Percentiles rank a stretch among this genome's conserved stretches.
phyloP scores from a whole-genome alignment of 2,113 vertebrate genomes.

The Gymnocephalus cernua region DNA sequence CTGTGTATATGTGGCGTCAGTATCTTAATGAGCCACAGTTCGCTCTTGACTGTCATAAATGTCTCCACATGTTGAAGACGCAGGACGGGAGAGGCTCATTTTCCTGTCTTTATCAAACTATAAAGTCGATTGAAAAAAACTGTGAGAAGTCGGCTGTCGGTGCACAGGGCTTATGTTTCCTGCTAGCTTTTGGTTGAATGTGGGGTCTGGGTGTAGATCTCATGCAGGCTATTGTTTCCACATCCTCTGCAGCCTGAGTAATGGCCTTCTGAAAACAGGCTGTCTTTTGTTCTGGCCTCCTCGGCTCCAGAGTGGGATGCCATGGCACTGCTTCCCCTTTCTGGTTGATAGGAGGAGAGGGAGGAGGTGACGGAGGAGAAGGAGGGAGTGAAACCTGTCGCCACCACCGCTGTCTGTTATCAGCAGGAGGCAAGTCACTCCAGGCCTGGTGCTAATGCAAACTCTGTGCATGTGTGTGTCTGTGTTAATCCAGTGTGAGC shows the following conservation, averaged over 20 bases:
- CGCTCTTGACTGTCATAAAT: constrained; percentile 54
- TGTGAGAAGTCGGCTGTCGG: constrained; percentile 74
- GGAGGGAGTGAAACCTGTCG: constrained; percentile 72
- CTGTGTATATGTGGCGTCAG: constrained; percentile 22
- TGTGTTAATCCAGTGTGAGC: constrained; percentile 67
- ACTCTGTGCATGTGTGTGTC: constrained; percentile 22
- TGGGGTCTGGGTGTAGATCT: constrained; percentile 79
- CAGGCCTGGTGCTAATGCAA: constrained; percentile 45
- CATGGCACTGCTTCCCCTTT: constrained; percentile 77
- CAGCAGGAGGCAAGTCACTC: constrained; percentile 65
- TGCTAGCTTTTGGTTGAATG: constrained; percentile 76
- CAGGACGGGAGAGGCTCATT: constrained; percentile 47
- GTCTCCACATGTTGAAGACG: constrained; percentile 27
- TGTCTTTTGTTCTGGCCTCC: constrained; percentile 79
- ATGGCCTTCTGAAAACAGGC: constrained; percentile 83
- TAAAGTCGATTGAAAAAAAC: constrained; percentile 73
- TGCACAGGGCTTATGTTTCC: constrained; percentile 78
- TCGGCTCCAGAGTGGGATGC: constrained; percentile 77
- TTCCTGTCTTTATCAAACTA: constrained; percentile 64
- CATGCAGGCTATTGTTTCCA: constrained; percentile 82
- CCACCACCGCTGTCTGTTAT: constrained; percentile 66
- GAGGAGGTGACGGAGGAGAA: constrained; percentile 57
- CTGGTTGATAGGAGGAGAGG: constrained; percentile 69
- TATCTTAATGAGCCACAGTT: constrained; percentile 49
- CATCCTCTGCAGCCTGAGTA: constrained; percentile 83